Evolutionary conservation across 2,797 vertebrate genomes (phyloP).

Genomic region (Sarcophilus harrisii): DNA sequence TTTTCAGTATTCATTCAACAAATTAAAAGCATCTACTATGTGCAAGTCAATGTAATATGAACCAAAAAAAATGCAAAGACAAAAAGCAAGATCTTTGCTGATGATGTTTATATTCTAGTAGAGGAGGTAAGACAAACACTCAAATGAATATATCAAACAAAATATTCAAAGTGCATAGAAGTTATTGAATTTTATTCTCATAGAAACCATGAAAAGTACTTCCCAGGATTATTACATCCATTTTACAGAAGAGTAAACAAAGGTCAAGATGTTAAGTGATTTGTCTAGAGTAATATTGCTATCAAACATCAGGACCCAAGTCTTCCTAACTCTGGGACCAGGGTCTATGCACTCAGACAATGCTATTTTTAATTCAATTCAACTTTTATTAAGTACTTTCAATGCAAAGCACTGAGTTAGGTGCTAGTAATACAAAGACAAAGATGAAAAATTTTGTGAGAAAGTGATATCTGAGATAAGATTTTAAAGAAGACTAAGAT

Average conservation of each 20-base stretch:
- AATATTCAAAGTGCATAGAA: not conserved
- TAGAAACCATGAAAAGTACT: not conserved
- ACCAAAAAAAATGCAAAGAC: not conserved
- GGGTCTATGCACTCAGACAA: not conserved
- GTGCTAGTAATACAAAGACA: not conserved
- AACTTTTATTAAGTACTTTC: not conserved
- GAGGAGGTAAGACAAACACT: not conserved
- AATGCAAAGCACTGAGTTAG: not conserved
- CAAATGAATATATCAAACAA: not conserved
- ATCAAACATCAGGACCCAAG: not conserved
- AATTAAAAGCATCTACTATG: not conserved
- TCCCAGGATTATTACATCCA: not conserved
- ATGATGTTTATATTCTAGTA: not conserved
- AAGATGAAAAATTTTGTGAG: not conserved
- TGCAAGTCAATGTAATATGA: not conserved
- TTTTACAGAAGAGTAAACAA: not conserved
- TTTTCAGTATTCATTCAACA: not conserved
- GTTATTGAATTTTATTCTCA: not conserved
- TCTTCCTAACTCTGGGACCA: not conserved
- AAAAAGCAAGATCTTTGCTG: not conserved
- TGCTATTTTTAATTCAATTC: not conserved
- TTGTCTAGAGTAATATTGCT: not conserved
- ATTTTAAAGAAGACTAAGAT: not conserved
- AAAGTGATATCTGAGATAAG: not conserved
- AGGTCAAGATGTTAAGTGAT: not conserved